These are phyloP conservation scores for Drosophila percnosoma DNA, from an alignment of 2,888 invertebrate species.

Conservation along the genomic window DNA sequence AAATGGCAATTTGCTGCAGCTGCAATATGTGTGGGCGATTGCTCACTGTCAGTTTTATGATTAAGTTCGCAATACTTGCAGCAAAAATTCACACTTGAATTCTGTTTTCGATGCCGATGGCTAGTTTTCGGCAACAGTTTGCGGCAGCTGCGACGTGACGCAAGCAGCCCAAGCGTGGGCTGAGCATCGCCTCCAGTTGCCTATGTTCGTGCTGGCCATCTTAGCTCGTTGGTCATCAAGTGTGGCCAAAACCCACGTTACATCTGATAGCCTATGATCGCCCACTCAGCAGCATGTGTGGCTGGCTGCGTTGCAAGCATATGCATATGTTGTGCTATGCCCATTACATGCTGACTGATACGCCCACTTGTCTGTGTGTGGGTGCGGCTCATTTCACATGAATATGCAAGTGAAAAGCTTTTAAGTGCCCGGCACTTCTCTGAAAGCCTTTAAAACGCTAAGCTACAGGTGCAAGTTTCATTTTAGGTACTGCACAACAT, in stretches of 20 bases:
- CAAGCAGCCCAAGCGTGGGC: background rate
- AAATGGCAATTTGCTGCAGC: conserved; percentile 32
- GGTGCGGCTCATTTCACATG: conserved; percentile 26
- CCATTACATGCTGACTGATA: conserved; percentile 14
- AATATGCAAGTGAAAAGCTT: conserved; percentile 52
- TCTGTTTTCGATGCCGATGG: conserved; percentile 12
- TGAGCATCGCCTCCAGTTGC: conserved; percentile 8
- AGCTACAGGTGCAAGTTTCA: conserved; percentile 28
- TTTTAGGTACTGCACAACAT: background rate
- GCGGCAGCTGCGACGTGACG: conserved; percentile 12
- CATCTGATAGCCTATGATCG: conserved; percentile 37
- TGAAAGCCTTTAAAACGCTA: conserved; percentile 47
- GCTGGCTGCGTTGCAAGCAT: conserved; percentile 12
- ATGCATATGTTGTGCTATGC: conserved; percentile 23
- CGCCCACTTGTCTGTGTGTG: conserved; percentile 11
- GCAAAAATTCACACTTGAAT: conserved; percentile 50
- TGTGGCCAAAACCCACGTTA: conserved; percentile 54
- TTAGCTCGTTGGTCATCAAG: conserved; percentile 47
- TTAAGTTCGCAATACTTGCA: conserved; percentile 48
- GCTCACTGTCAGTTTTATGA: conserved; percentile 52
- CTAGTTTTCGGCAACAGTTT: conserved; percentile 23
- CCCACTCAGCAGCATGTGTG: conserved; percentile 14
- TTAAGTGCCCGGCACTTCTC: conserved; percentile 52
- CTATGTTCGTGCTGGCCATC: conserved; percentile 21
- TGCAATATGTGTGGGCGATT: conserved; percentile 29